Evolutionary conservation across 2,113 vertebrate genomes (phyloP).

Genomic region (Mohoua ochrocephala): DNA sequence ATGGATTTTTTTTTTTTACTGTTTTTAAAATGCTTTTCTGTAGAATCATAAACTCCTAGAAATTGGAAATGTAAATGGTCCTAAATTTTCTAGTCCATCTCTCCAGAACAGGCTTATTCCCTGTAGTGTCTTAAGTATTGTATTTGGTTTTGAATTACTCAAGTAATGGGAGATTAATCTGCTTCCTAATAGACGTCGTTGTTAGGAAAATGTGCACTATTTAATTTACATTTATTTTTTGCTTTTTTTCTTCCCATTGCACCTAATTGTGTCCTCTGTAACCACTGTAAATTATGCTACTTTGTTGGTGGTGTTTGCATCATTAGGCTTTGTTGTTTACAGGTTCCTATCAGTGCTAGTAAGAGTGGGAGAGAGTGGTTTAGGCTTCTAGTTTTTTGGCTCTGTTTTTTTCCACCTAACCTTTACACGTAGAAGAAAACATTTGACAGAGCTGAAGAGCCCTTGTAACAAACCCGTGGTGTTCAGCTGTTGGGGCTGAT

Average conservation of each 20-base stretch:
- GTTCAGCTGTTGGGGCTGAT: not conserved
- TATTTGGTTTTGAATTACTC: slow-evolving; percentile 41
- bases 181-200: not conserved
- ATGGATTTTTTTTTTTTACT: not conserved
- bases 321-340: slow-evolving; percentile 33
- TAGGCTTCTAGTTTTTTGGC: not conserved
- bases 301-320: not conserved
- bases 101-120: slow-evolving; percentile 26
- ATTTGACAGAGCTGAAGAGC: not conserved
- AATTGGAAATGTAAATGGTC: slow-evolving; percentile 6
- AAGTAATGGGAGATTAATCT: slow-evolving; percentile 50
- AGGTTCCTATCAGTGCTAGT: not conserved
- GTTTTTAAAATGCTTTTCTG: not conserved
- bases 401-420: not conserved
- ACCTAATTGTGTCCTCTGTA: slow-evolving; percentile 11
- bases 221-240: slow-evolving; percentile 27
- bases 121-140: not conserved
- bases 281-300: slow-evolving; percentile 17
- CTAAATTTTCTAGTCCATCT: slow-evolving; percentile 42
- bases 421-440: not conserved
- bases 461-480: not conserved
- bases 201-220: slow-evolving; percentile 16
- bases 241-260: slow-evolving; percentile 20
- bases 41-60: not conserved
- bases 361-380: not conserved